Evolutionary conservation across 2,888 invertebrate species (phyloP).

Genomic region (Pherbina coryleti): DNA sequence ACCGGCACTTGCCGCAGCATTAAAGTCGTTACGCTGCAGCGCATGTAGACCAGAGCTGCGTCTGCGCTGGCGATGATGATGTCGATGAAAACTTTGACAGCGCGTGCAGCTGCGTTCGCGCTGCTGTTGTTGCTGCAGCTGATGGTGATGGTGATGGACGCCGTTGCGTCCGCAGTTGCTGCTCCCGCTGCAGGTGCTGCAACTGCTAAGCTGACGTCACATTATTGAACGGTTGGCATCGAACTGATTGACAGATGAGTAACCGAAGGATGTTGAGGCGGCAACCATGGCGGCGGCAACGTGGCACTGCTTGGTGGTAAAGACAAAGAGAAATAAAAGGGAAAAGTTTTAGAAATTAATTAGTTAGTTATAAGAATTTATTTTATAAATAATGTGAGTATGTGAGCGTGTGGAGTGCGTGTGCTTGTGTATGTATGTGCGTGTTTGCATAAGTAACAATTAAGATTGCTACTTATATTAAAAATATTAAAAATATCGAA

Average conservation of each 20-base stretch:
- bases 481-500: too few species aligned
- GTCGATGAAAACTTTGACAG: constrained; percentile 68
- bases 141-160: constrained; percentile 53
- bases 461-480: too few species aligned
- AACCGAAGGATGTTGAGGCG: constrained; percentile 68
- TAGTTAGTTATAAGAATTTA: neutral
- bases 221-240: constrained; percentile 67
- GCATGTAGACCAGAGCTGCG: constrained; percentile 60
- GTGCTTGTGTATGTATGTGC: constrained; percentile 26
- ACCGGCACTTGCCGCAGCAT: constrained; percentile 48
- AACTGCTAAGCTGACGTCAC: constrained; percentile 70
- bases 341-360: too few species aligned
- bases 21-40: constrained; percentile 56
- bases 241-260: constrained; percentile 69
- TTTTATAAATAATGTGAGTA: neutral
- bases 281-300: constrained; percentile 70
- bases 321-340: constrained; percentile 40
- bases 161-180: constrained; percentile 66
- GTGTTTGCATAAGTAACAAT: neutral
- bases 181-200: constrained; percentile 69
- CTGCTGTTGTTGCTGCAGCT: constrained; percentile 54
- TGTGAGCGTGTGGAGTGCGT: constrained; percentile 35
- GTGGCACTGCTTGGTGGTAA: constrained; percentile 62
- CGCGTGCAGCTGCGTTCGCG: constrained; percentile 62
- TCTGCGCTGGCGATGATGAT: constrained; percentile 65